Conservation (phyloP, 2,888 invertebrate genomes). For the Ichneumoninae sp. region DNA sequence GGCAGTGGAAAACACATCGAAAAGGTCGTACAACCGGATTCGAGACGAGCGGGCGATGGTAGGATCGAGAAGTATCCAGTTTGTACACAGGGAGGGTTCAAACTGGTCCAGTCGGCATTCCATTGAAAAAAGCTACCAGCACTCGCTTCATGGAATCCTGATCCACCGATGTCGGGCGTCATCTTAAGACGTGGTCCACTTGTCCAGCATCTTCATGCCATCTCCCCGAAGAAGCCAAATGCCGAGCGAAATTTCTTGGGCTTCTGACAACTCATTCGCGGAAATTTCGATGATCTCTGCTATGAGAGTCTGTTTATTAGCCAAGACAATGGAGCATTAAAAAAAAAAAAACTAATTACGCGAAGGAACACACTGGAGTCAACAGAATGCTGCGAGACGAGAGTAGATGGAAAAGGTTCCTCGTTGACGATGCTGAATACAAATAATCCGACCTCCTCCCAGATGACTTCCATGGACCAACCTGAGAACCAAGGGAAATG, state of each 20-base stretch:
- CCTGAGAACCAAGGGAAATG: constrained; percentile 1
- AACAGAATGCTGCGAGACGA: not conserved
- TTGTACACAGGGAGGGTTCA: constrained; percentile 19
- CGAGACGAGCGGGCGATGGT: not conserved
- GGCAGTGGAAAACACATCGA: not conserved
- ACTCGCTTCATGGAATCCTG: constrained; percentile 63
- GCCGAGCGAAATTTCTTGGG: not conserved
- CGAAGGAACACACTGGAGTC: not conserved
- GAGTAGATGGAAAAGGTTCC: constrained; percentile 3
- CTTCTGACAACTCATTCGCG: not conserved
- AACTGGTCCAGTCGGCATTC: constrained; percentile 62
- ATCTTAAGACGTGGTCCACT: constrained; percentile 71
- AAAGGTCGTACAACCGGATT: not conserved
- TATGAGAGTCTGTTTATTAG: not conserved
- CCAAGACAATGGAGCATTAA: not conserved
- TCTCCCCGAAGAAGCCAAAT: constrained; percentile 36
- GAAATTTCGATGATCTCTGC: constrained; percentile 37
- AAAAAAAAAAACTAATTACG: not conserved
- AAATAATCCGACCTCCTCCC: constrained; percentile 10
- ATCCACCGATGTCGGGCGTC: constrained; percentile 71
- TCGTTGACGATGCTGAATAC: not conserved
- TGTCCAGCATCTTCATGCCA: constrained; percentile 70
- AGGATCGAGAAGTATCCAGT: not conserved
- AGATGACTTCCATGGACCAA: constrained; percentile 59
- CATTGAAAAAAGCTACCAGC: constrained; percentile 64